phyloP scores from a whole-genome alignment of 2,888 invertebrate species.

The Lumbricus terrestris region DNA sequence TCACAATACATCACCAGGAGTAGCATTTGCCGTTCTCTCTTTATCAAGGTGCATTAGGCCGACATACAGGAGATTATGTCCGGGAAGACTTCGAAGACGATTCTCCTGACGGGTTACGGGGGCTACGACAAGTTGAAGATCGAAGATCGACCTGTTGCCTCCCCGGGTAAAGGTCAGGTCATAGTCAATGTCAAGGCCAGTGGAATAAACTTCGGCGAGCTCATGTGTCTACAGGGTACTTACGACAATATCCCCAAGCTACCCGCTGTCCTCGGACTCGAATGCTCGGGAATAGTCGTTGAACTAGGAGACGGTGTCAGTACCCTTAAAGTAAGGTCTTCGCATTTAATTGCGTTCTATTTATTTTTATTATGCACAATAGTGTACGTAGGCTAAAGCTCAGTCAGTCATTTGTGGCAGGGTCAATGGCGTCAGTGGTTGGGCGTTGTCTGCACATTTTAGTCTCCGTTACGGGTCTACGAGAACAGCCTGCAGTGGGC shows the following conservation, averaged over 20 bases:
- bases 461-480: no score
- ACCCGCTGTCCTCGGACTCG: conserved; percentile 33
- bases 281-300: conserved; percentile 31
- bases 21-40: background rate
- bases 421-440: no score
- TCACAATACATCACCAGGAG: background rate
- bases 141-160: conserved; percentile 24
- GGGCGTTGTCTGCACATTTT: no score
- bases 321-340: conserved; percentile 51
- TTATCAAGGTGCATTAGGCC: no score
- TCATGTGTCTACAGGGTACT: conserved; percentile 33
- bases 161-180: conserved; percentile 31
- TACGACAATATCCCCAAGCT: conserved; percentile 29
- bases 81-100: conserved; percentile 31
- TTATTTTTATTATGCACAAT: no score
- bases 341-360: background rate
- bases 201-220: conserved; percentile 37
- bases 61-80: conserved; percentile 19
- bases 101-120: conserved; percentile 32
- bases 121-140: conserved; percentile 36
- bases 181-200: conserved; percentile 35
- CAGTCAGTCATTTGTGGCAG: no score
- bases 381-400: no score
- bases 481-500: no score
- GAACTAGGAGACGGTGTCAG: conserved; percentile 32